Conservation (phyloP, 2,113 vertebrate genomes). For the Hypomesus transpacificus region DNA sequence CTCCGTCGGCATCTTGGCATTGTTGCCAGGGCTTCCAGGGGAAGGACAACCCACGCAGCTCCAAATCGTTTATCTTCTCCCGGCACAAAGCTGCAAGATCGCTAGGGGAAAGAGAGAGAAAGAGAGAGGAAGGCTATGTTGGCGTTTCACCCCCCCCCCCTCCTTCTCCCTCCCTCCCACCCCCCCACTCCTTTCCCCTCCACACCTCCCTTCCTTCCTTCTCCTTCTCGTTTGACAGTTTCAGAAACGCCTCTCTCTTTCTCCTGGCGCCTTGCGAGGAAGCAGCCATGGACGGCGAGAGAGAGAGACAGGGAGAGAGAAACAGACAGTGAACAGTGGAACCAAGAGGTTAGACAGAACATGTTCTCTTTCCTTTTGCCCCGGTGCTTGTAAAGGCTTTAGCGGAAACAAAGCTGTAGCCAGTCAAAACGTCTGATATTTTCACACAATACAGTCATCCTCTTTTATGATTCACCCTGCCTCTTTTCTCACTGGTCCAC, state of each 20-base stretch:
- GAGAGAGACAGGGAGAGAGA: no score
- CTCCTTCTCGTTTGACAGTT: conserved; percentile 28
- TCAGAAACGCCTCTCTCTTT: conserved; percentile 26
- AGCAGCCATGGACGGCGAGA: not conserved
- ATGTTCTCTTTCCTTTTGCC: conserved; percentile 10
- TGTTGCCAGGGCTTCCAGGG: conserved; percentile 39
- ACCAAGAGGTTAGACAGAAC: conserved; percentile 3
- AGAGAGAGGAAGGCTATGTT: conserved; percentile 24
- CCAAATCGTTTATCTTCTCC: conserved; percentile 52
- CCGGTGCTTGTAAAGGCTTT: conserved; percentile 11
- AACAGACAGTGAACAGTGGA: not conserved
- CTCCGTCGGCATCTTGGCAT: conserved; percentile 39
- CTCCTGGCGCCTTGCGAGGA: not conserved
- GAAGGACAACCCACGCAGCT: conserved; percentile 50
- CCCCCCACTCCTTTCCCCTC: not conserved
- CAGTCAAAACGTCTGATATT: conserved; percentile 23
- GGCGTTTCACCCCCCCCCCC: not conserved
- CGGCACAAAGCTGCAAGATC: conserved; percentile 53
- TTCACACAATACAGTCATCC: conserved; percentile 1
- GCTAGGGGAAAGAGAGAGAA: conserved; percentile 20
- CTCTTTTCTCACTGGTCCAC: conserved; percentile 22
- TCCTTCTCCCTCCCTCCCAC: not conserved
- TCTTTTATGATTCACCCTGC: conserved; percentile 17
- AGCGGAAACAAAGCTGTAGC: not conserved
- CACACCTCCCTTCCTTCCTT: not conserved